Conservation (phyloP, 1,140 invertebrate species). For the Drosophila kanapiae region DNA sequence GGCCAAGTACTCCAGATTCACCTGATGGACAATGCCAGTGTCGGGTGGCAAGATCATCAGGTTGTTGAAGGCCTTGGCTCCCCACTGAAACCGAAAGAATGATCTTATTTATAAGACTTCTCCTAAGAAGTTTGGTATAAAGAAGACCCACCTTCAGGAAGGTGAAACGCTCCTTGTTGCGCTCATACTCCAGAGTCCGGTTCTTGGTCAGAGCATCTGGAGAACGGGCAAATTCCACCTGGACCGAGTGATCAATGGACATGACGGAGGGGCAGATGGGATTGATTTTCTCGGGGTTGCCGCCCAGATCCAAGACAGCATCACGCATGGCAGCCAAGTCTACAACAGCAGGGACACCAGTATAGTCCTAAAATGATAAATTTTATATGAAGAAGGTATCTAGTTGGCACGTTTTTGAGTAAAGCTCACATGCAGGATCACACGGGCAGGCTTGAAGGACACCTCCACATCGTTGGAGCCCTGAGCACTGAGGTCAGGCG, state of each 20-base stretch:
- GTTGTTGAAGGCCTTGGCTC: slow-evolving; percentile 97
- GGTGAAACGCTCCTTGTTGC: slow-evolving; percentile 98
- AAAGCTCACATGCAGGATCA: slow-evolving; percentile 93
- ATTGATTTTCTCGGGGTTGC: slow-evolving; percentile 97
- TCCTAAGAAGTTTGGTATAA: neutral
- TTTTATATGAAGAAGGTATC: neutral
- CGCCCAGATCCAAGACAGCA: slow-evolving; percentile 94
- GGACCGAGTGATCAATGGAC: slow-evolving; percentile 99
- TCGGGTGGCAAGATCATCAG: slow-evolving; percentile 99
- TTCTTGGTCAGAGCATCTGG: slow-evolving; percentile 96
- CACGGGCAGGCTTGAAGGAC: slow-evolving; percentile 97
- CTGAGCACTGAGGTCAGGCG: slow-evolving; percentile 88
- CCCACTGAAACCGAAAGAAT: slow-evolving; percentile 90
- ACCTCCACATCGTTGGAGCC: slow-evolving; percentile 93
- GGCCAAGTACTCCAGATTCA: slow-evolving; percentile 98
- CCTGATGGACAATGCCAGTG: slow-evolving; percentile 99
- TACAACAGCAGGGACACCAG: slow-evolving; percentile 98
- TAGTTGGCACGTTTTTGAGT: accelerated
- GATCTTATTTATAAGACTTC: neutral
- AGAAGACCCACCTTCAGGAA: slow-evolving; percentile 90
- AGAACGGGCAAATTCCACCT: slow-evolving; percentile 97
- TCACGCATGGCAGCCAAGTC: slow-evolving; percentile 99
- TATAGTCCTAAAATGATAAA: slow-evolving; percentile 90
- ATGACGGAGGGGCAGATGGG: slow-evolving; percentile 98
- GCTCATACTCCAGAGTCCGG: slow-evolving; percentile 97